Base-by-base conservation (phyloP, 2,113 vertebrate genomes). In the Chascanopsetta lugubris region DNA sequence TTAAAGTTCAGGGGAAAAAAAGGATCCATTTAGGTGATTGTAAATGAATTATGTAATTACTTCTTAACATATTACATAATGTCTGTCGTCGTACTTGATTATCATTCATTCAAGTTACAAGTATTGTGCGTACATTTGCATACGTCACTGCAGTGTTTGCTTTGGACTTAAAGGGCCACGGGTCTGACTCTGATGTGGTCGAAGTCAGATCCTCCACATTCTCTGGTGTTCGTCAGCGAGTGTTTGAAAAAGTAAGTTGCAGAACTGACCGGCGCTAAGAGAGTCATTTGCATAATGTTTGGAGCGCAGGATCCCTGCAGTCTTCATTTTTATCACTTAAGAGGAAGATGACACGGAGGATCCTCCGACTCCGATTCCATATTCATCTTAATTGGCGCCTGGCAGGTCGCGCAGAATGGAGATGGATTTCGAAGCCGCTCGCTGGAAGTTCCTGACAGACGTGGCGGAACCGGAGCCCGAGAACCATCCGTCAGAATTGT, bases 401-500 rank as follows among this genome's bases (percentile, higher is more conserved):
- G 85, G 92, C 65, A 74, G 63, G 46, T 2, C 24, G 59, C 83
- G 84, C 65, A 70, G 88, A 91, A 92, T 87, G 83, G 90, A 93
- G 92, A 92, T 90, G 76, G 88, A 93, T 94, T 91, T 87, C n/a
- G 88, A 88, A 73, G 70, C 92, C 79, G 90, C 91, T 92, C 90
- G 86, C 82, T 86, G 87, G 84, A 83, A 87, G 80, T 85, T 91
- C 88, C 90, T 91, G 71, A 88, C 92, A 88, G 92, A 89, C 82
- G 55, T 69, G 63, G 51, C 86, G 87, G 85, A 86, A 86, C 60
- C 84, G 83, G 79, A 71, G 72, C 91, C 86, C 75, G 74, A 87
- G 90, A 91, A 87, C 93, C 93, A 94, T 95, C 90, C 86, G 91
- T 96, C 93, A 95, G 90, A 90, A 92, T 77, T 91, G 92, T 90